Evolutionary conservation across 2,113 vertebrate genomes (phyloP).

Genomic region (Rattus rattus): DNA sequence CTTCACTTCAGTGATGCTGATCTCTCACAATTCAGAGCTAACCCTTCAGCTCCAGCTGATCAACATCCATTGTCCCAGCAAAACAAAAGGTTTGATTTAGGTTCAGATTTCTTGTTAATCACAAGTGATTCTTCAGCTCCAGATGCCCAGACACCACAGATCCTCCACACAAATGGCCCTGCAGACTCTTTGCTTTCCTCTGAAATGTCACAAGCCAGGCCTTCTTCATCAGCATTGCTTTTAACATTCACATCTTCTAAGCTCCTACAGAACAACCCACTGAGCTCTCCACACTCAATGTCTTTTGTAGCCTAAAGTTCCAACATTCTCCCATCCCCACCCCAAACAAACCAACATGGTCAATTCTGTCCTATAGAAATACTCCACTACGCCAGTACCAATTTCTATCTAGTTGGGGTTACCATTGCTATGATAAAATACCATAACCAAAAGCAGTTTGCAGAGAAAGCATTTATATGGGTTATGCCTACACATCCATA

Average conservation of each 20-base stretch:
- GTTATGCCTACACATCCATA: not conserved
- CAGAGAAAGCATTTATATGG: not conserved
- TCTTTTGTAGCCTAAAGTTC: not conserved
- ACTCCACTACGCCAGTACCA: not conserved
- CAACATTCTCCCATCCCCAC: not conserved
- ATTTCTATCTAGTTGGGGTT: not conserved
- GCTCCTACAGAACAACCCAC: not conserved
- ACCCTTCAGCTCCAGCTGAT: not conserved
- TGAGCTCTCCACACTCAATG: not conserved
- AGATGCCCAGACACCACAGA: not conserved
- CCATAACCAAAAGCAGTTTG: not conserved
- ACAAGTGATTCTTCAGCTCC: not conserved
- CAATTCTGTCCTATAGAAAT: not conserved
- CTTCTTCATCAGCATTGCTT: not conserved
- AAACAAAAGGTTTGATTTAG: not conserved
- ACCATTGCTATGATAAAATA: not conserved
- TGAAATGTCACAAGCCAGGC: not conserved
- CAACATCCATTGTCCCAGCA: not conserved
- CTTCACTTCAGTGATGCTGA: not conserved
- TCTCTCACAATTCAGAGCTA: not conserved
- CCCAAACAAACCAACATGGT: not conserved
- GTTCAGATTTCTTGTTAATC: not conserved
- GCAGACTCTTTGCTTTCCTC: not conserved
- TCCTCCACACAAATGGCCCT: not conserved
- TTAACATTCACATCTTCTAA: not conserved